Conservation (phyloP, 1,140 invertebrate genomes). For the Oncopeltus fasciatus region DNA sequence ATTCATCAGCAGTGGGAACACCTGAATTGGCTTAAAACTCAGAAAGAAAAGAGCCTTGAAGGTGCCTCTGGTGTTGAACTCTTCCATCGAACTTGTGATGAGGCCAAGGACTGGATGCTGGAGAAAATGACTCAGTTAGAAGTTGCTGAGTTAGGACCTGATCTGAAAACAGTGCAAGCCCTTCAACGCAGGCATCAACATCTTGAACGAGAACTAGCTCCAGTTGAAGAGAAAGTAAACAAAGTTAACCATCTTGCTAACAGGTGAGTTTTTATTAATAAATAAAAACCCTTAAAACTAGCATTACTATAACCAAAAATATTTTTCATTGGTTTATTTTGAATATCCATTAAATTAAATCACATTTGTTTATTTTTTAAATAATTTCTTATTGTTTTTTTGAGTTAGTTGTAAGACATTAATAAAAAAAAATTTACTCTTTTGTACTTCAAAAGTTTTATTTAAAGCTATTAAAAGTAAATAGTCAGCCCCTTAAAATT, state of each 20-base stretch:
- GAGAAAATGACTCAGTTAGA: slow-evolving; percentile 81
- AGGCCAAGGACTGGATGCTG: slow-evolving; percentile 84
- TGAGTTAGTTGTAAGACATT: no score
- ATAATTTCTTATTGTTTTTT: no score
- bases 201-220: slow-evolving; percentile 75
- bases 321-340: no score
- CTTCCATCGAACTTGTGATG: slow-evolving; percentile 84
- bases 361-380: no score
- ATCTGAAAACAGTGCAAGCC: slow-evolving; percentile 81
- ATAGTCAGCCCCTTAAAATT: no score
- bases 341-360: no score
- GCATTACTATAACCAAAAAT: no score
- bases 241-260: slow-evolving; percentile 67
- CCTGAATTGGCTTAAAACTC: slow-evolving; percentile 71
- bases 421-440: not conserved
- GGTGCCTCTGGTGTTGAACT: slow-evolving; percentile 86
- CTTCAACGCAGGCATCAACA: slow-evolving; percentile 78
- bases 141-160: slow-evolving; percentile 58
- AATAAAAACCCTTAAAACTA: not conserved
- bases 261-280: slow-evolving; percentile 41
- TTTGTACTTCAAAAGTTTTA: no score
- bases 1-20: slow-evolving; percentile 79
- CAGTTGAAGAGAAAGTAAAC: slow-evolving; percentile 76
- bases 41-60: slow-evolving; percentile 82
- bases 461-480: no score